phyloP scores from a whole-genome alignment of 64 coral and sea anemone genomes.

The Astreopora myriophthalma region DNA sequence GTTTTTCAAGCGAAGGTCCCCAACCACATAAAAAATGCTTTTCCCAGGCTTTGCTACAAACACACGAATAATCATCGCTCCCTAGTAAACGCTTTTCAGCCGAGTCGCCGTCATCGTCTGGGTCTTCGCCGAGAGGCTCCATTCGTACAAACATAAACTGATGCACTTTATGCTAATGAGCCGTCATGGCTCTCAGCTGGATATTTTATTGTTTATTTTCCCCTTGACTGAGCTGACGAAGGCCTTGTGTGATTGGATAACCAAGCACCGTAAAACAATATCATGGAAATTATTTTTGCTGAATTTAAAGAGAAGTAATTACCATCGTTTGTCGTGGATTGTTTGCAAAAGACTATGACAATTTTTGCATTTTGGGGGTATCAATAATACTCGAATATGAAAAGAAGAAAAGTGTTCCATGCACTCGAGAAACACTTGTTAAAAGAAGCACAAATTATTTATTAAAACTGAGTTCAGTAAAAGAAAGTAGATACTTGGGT shows the following conservation, averaged over 20 bases:
- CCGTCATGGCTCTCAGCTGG: background rate
- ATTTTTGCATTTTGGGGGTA: background rate
- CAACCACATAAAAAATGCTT: conserved; percentile 69
- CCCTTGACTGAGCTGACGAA: background rate
- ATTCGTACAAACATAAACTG: conserved; percentile 15
- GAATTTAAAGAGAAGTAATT: background rate
- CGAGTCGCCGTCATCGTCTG: conserved; percentile 43
- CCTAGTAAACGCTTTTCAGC: conserved; percentile 38
- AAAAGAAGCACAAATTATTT: background rate
- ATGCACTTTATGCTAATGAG: conserved; percentile 37
- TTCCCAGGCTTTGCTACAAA: conserved; percentile 53
- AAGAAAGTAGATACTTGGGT: background rate
- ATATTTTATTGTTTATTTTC: conserved; percentile 21
- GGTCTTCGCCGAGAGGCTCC: conserved; percentile 21
- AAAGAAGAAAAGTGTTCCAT: background rate
- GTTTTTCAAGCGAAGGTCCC: conserved; percentile 30
- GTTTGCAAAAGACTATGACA: background rate
- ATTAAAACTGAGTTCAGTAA: background rate
- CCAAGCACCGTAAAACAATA: conserved; percentile 12
- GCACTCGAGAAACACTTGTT: background rate
- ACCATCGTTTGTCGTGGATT: background rate
- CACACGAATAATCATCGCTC: conserved; percentile 45
- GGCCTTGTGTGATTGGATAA: background rate
- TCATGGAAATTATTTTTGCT: conserved; percentile 8
- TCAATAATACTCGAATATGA: background rate